Percentiles rank a stretch among this genome's conserved stretches.
Conservation (phyloP, 2,888 invertebrate genomes). For the Pteria penguin region DNA sequence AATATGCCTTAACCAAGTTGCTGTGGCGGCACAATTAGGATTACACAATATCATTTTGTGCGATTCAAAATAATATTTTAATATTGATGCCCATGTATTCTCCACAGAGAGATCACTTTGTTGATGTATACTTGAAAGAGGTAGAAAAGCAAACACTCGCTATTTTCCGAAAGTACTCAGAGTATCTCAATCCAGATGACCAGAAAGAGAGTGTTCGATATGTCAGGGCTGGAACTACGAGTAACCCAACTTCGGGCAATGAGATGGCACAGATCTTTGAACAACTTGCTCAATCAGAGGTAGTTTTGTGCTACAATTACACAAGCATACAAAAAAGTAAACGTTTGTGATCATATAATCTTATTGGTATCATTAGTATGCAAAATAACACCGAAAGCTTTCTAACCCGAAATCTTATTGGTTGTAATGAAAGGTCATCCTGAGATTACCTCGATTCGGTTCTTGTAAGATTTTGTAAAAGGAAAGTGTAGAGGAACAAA, state of each 20-base stretch:
- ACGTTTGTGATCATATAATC: background rate
- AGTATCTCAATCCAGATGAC: background rate
- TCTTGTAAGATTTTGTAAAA: too few relatives aligned
- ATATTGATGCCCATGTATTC: too few relatives aligned
- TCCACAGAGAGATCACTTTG: background rate
- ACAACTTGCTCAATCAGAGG: slow-evolving; percentile 39
- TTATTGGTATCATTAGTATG: too few relatives aligned
- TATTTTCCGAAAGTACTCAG: background rate
- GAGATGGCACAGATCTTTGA: slow-evolving; percentile 41
- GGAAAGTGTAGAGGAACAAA: too few relatives aligned
- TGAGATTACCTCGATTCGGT: too few relatives aligned
- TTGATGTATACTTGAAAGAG: background rate
- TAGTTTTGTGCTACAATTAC: background rate
- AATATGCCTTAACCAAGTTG: too few relatives aligned
- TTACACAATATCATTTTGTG: too few relatives aligned
- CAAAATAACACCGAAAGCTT: too few relatives aligned
- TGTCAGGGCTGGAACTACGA: background rate
- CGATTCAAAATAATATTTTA: too few relatives aligned
- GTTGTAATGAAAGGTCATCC: too few relatives aligned
- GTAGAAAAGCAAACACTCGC: background rate
- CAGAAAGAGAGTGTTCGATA: background rate
- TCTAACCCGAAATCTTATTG: too few relatives aligned
- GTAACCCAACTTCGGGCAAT: slow-evolving; percentile 12
- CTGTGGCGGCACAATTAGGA: too few relatives aligned
- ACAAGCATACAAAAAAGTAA: background rate